These are phyloP conservation scores for Rhyzopertha dominica DNA, from an alignment of 1,140 invertebrate genomes.

Conservation along the genomic window DNA sequence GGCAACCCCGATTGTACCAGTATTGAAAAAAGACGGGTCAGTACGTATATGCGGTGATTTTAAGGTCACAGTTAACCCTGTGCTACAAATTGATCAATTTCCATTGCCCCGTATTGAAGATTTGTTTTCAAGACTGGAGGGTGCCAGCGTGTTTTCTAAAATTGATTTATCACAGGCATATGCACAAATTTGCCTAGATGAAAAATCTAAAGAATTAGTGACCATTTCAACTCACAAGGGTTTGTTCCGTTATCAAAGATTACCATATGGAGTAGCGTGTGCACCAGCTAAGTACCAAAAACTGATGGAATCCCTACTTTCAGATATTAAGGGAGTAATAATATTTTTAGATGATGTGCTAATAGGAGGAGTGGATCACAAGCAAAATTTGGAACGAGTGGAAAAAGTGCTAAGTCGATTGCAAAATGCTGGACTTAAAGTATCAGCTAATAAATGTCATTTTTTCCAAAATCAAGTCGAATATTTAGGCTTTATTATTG, in stretches of 20 bases:
- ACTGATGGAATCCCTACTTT: slow-evolving; percentile 5
- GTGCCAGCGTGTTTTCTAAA: slow-evolving; percentile 31
- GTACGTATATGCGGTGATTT: slow-evolving; percentile 17
- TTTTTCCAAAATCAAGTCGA: no score
- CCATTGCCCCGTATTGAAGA: slow-evolving; percentile 39
- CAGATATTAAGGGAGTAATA: slow-evolving; percentile 37
- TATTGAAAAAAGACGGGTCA: slow-evolving; percentile 34
- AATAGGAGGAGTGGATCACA: no score
- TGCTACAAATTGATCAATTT: slow-evolving; percentile 31
- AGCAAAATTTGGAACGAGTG: no score
- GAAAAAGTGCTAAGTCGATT: no score
- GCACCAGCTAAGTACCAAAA: slow-evolving; percentile 12
- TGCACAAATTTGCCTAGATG: slow-evolving; percentile 6
- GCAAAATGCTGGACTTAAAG: no score
- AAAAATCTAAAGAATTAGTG: slow-evolving; percentile 1
- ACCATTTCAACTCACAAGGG: slow-evolving; percentile 9
- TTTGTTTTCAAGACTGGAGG: slow-evolving; percentile 29
- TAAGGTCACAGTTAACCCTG: slow-evolving; percentile 44
- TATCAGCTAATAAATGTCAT: no score
- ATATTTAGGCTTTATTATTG: no score
- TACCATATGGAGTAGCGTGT: no score
- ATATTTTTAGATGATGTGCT: no score
- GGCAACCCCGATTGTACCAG: slow-evolving; percentile 25
- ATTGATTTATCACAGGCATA: slow-evolving; percentile 33
- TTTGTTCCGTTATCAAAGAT: neutral